Evolutionary conservation across 2,888 invertebrate species (phyloP), one percentile per base, ranked within the genome.

Genomic region (Fragum fragum): DNA sequence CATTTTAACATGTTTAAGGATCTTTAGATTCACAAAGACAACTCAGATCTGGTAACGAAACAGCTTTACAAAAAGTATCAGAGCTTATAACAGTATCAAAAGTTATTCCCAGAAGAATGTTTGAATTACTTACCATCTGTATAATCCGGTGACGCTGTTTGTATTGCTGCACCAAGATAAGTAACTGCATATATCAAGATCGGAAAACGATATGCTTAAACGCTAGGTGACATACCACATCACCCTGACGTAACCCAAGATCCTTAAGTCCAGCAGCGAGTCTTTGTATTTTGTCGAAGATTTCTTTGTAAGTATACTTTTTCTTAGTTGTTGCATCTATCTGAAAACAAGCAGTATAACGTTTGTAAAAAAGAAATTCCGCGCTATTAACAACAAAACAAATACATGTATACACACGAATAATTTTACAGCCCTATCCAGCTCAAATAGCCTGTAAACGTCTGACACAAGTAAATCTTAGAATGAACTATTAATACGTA

Each of bases 201-300:
- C n/a, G 73, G 55, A 73, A 83, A 28, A 79, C 79, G 23, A 83
- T 79, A 11, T 69, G 66, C 21, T 83, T 83, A 28, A 55, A 66
- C 26, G 77, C 73, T 7, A 79, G 36, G 14, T 71, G 52, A 73
- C 83, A 83, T 9, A 83, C 21, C 18, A 83, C 79, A 69, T 83
- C 83, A 2, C 83, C 83, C 21, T 73, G 69, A 14, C 73, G 69
- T 9, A 83, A 42, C 1, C 83, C 79, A 18, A 79, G 55, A 3
- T 55, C 52, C 16, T 47, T 21, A 3, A 83, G 59, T 21, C 83
- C 83, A 23, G 76, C 73, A 0, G 79, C 79, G 28, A 83, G 76
- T 28, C 59, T 32, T 18, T 83, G 73, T 63, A 79, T 73, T 29
- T 79, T 59, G 70, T 73, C 73, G 23, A 73, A 76, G 9, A 79